These are phyloP conservation scores for Nomada ferruginata DNA, from an alignment of 2,888 invertebrate genomes.

Conservation along the genomic window DNA sequence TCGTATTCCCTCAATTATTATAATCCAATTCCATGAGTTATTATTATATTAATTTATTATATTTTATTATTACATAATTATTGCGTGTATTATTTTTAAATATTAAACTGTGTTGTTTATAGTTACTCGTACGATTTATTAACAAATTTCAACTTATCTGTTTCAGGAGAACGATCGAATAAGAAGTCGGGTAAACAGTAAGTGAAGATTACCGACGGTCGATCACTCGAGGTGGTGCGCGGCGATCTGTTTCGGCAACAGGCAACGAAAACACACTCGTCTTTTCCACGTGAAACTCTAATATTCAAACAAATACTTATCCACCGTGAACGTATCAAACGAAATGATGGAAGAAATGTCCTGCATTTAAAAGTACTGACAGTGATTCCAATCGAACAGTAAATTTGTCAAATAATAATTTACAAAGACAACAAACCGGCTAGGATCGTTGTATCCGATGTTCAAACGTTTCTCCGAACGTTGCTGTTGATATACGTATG, in stretches of 20 bases:
- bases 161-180: slow-evolving; percentile 81
- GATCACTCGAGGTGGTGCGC: slow-evolving; percentile 40
- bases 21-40: not conserved
- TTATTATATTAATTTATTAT: not conserved
- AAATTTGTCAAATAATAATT: not conserved
- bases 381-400: slow-evolving; percentile 26
- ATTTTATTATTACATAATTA: not conserved
- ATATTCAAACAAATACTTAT: slow-evolving; percentile 37
- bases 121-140: not conserved
- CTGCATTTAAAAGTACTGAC: slow-evolving; percentile 21
- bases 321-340: slow-evolving; percentile 33
- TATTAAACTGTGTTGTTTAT: not conserved
- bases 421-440: not conserved
- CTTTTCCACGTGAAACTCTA: slow-evolving; percentile 56
- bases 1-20: not conserved
- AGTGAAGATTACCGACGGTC: slow-evolving; percentile 54
- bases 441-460: slow-evolving; percentile 12
- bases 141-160: slow-evolving; percentile 18
- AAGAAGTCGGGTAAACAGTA: slow-evolving; percentile 83
- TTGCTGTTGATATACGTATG: slow-evolving; percentile 14
- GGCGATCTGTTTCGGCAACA: slow-evolving; percentile 59
- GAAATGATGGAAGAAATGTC: slow-evolving; percentile 15
- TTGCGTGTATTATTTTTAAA: not conserved
- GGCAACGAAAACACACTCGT: slow-evolving; percentile 72
- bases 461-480: not conserved